Evolutionary conservation across 53 echinoderm and acorn worm species (phyloP), one percentile per base, ranked within the genome.

Genomic region (Temnopleurus reevesii): DNA sequence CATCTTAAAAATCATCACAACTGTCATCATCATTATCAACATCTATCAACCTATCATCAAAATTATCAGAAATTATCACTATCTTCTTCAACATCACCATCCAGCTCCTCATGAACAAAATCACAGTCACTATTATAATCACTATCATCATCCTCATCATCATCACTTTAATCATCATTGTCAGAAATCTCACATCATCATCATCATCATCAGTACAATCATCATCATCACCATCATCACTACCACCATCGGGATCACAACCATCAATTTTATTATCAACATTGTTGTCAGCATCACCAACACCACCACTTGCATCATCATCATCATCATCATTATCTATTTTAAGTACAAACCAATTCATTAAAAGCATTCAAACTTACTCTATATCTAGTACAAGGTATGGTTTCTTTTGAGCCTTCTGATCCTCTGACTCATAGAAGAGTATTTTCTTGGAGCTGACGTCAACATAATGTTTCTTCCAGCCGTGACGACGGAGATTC

Each of bases 391-490:
- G 93, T 24, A 99, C 96, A 53, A 99, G 56, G 81, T 92, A 91
- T 0, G 99, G 99, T 30, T 96, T 99, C 77, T 96, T 94, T 45
- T 55, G 86, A 4, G 51, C 38, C 76, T 99, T 99, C n/a, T 96
- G 96, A 13, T 92, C 91, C 51, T 99, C 99, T 0, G 92, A 89
- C 60, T 96, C 93, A 34, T 99, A 99, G 87, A 99, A 99, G 56
- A 99, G 91, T 46, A 99, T 92, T 76, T 99, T 99, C 94, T 95
- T 94, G 71, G 96, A 94, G 64, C 99, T 99, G 86, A 96, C 99
- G 33, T 94, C 99, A 23, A 99, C 99, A 65, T 90, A 93, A 35
- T 96, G 94, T 77, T 96, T 99, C 90, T 93, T 96, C 99, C 99
- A 99, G 83, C 99, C 98, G 26, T 94, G 91, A 29, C 96, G 94